Evolutionary conservation across 2,113 vertebrate species (phyloP).

Genomic region (Prinia subflava): DNA sequence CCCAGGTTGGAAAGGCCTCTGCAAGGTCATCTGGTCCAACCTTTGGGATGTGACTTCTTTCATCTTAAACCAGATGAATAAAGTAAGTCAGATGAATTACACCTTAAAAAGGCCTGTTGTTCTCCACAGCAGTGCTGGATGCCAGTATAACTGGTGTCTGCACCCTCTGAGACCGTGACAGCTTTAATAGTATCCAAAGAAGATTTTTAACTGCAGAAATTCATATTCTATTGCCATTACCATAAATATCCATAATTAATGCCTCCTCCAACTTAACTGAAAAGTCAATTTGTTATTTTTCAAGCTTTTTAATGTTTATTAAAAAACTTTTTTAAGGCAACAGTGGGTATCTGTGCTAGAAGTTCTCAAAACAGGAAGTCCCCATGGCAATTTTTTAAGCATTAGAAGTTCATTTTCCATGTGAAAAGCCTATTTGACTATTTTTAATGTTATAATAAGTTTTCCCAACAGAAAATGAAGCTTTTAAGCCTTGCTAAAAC

Average conservation of each 20-base stretch:
- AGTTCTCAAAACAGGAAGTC: not conserved
- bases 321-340: not conserved
- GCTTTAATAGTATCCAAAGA: not conserved
- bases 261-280: not conserved
- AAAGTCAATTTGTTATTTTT: not conserved
- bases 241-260: not conserved
- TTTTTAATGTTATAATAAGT: conserved; percentile 50
- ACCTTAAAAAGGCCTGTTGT: not conserved
- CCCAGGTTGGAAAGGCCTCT: not conserved
- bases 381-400: conserved; percentile 5
- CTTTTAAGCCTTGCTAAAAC: conserved; percentile 58
- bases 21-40: not conserved
- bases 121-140: not conserved
- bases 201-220: not conserved
- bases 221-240: not conserved
- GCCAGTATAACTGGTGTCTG: not conserved
- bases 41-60: not conserved
- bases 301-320: not conserved
- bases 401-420: conserved; percentile 25
- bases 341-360: not conserved
- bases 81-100: not conserved
- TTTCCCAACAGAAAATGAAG: conserved; percentile 53
- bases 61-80: not conserved
- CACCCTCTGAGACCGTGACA: not conserved
- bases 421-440: conserved; percentile 17